phyloP scores from a whole-genome alignment of 2,888 invertebrate species.

The Cephus rjabovi region DNA sequence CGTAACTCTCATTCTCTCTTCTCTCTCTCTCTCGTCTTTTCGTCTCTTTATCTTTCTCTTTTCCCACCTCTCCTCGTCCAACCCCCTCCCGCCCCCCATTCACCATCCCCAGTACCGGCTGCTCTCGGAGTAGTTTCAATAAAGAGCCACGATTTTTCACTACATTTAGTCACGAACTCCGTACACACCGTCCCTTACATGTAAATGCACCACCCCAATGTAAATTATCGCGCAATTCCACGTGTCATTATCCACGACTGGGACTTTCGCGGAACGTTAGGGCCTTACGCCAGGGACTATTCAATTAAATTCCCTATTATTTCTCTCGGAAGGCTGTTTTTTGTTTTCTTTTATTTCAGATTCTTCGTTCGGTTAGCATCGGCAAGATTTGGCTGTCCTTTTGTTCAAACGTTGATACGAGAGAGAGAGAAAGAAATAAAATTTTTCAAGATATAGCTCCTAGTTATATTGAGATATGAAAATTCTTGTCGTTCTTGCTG shows the following conservation, averaged over 20 bases:
- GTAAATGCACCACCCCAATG: slow-evolving; percentile 19
- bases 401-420: not conserved
- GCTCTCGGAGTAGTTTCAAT: slow-evolving; percentile 3
- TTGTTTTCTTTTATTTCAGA: not conserved
- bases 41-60: not conserved
- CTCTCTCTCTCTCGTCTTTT: not conserved
- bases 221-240: slow-evolving; percentile 42
- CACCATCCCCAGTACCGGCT: not conserved
- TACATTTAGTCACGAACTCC: slow-evolving; percentile 48
- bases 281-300: not conserved
- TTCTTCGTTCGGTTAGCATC: not conserved
- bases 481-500: slow-evolving; percentile 54
- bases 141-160: slow-evolving; percentile 47
- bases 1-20: not conserved
- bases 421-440: not conserved
- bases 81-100: not conserved
- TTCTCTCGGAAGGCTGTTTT: not conserved
- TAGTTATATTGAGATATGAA: slow-evolving; percentile 55
- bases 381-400: not conserved
- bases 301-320: not conserved
- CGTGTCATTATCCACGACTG: slow-evolving; percentile 31
- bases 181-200: slow-evolving; percentile 28
- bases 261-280: slow-evolving; percentile 22
- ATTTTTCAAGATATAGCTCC: slow-evolving; percentile 9
- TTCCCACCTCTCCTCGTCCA: not conserved